Conservation (phyloP, 2,797 vertebrate species). For the Gallinago nigripennis region DNA sequence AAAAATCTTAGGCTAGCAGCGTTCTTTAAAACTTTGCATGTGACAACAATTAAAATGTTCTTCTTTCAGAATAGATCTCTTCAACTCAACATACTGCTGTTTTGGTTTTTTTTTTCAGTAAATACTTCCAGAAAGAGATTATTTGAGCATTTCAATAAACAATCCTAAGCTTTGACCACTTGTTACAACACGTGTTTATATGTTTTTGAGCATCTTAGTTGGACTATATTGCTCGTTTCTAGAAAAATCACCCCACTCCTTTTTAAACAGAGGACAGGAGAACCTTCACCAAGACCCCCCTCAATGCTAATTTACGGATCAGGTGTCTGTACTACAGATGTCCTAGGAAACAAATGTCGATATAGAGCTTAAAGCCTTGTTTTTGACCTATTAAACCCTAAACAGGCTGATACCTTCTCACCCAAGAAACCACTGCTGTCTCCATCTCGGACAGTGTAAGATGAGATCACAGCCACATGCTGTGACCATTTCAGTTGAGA, state of each 20-base stretch:
- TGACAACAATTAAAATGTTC: slow-evolving; percentile 36
- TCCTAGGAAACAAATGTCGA: background rate
- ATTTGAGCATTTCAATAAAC: slow-evolving; percentile 6
- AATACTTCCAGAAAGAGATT: slow-evolving; percentile 40
- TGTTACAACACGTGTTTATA: background rate
- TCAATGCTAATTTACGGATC: background rate
- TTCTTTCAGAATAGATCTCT: slow-evolving; percentile 45
- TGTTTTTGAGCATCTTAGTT: background rate
- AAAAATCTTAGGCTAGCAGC: background rate
- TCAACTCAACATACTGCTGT: background rate
- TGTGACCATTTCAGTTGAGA: background rate
- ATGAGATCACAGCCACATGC: background rate
- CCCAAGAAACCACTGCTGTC: background rate
- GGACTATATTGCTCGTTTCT: background rate
- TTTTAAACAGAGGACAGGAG: background rate
- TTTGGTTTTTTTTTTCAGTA: background rate
- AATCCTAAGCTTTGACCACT: background rate
- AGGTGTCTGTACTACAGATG: background rate
- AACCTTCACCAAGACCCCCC: background rate
- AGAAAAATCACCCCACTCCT: background rate
- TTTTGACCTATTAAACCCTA: background rate
- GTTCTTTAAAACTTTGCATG: slow-evolving; percentile 23
- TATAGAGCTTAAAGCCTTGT: background rate
- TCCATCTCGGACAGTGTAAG: background rate
- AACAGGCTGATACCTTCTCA: background rate